A percentile compares a stretch with the other conserved stretches of the same genome.
phyloP scores from a whole-genome alignment of 1,140 invertebrate species.

The Drosophila parvula region DNA sequence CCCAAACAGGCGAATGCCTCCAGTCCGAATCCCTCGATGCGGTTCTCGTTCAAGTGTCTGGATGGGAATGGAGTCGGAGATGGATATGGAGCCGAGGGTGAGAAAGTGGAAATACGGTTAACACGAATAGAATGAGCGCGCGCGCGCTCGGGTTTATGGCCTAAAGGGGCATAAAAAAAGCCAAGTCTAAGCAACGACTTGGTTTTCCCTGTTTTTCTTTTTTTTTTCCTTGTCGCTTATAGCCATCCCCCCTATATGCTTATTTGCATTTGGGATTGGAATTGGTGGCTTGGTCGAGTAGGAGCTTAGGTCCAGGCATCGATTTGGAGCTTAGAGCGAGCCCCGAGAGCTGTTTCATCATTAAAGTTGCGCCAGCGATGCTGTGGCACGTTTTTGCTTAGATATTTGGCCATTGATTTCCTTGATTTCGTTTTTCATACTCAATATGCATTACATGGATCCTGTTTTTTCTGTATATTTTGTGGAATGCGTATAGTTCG shows the following conservation, averaged over 20 bases:
- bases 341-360: constrained; percentile 55
- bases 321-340: constrained; percentile 20
- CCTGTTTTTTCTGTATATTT: background rate
- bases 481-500: constrained; percentile 14
- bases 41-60: constrained; percentile 75
- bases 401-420: constrained; percentile 24
- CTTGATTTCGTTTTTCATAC: constrained; percentile 23
- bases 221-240: background rate
- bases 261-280: constrained; percentile 55
- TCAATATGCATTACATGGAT: constrained; percentile 57
- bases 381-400: constrained; percentile 45
- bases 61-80: background rate
- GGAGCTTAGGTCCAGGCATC: constrained; percentile 29
- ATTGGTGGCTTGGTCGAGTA: background rate
- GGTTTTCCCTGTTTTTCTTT: constrained; percentile 5
- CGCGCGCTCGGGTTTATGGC: constrained; percentile 40
- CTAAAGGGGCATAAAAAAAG: constrained; percentile 34
- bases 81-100: background rate
- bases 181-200: constrained; percentile 28
- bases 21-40: constrained; percentile 82
- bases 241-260: constrained; percentile 9
- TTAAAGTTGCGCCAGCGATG: constrained; percentile 61
- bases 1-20: constrained; percentile 75
- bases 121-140: background rate
- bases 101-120: constrained; percentile 19